Base-by-base conservation (phyloP, 2,888 invertebrate genomes). In the Cerastis rubricosa region DNA sequence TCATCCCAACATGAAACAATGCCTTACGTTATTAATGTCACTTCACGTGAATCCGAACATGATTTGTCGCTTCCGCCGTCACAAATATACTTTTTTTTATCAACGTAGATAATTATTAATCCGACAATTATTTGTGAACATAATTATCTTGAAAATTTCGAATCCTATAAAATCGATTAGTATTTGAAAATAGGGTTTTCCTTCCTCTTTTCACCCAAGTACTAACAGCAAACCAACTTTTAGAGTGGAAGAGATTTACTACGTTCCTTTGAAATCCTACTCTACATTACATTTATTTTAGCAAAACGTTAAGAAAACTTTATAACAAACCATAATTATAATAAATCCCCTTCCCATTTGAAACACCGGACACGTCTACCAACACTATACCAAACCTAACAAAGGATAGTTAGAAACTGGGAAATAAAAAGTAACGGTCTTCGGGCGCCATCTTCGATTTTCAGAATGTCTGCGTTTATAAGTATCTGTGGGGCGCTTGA, bases 401-500 rank as follows among this genome's bases (percentile, higher is more conserved):
- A 76, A 76, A 81, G 57, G 69, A 68, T 73, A 67, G 85, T 82
- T 59, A 83, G 51, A 68, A 78, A 72, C 71, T 71, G 57, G 22
- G 47, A 78, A 74, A 83, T 85, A 83, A 83, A 83, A 83, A 83
- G 67, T 83, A 83, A 83, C 86, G 71, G 73, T n/a, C 49, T 1
- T 14, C 25, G 22, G 8, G 49, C 29, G 76, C 82, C 83, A 83
- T 85, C 67, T 85, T 83, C 74, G 45, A 70, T 83, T 82, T 83
- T 78, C 71, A 61, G 74, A 83, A 74, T 63, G 83, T 83, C 85
- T 83, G 65, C 59, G 49, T n/a, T 70, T 76, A 81, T 80, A 74
- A 74, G 64, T 22, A 71, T 29, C 70, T 80, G 74, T 54, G 66
- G 67, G 66, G 63, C 64, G 64, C 82, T 72, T 54, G 22, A 49